These are phyloP conservation scores for Andrena cerasifolii DNA, from an alignment of 1,140 invertebrate genomes.

Conservation along the genomic window DNA sequence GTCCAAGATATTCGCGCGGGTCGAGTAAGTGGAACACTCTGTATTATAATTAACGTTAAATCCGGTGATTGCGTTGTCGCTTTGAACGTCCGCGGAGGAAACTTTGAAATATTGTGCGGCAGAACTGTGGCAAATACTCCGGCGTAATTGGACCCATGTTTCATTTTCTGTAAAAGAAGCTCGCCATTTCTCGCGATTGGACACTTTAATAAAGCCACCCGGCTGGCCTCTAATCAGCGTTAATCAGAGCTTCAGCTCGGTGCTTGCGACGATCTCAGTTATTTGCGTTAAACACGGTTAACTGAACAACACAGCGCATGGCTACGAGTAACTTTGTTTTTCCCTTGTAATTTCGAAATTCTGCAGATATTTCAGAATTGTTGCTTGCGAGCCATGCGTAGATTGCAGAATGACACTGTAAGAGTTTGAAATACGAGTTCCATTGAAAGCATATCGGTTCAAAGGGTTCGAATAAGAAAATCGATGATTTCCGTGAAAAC, in stretches of 20 bases:
- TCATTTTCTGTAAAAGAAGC: background rate
- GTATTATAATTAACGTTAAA: background rate
- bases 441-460: no score
- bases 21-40: no score
- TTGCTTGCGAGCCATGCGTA: no score
- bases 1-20: no score
- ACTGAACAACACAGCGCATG: no score
- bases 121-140: background rate
- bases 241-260: background rate
- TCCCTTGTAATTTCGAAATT: background rate
- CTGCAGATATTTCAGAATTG: no score
- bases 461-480: background rate
- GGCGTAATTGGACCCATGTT: background rate
- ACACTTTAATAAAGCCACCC: background rate
- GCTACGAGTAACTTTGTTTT: background rate
- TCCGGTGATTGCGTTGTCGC: background rate
- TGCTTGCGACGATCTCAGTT: background rate
- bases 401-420: no score
- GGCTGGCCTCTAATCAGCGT: background rate
- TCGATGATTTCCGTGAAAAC: slow-evolving; percentile 47
- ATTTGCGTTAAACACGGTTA: background rate
- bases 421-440: background rate
- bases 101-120: no score
- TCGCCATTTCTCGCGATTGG: background rate
- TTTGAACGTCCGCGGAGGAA: no score